These are phyloP conservation scores for Sclerodermus sp. DNA, from an alignment of 2,888 invertebrate species.

Conservation along the genomic window DNA sequence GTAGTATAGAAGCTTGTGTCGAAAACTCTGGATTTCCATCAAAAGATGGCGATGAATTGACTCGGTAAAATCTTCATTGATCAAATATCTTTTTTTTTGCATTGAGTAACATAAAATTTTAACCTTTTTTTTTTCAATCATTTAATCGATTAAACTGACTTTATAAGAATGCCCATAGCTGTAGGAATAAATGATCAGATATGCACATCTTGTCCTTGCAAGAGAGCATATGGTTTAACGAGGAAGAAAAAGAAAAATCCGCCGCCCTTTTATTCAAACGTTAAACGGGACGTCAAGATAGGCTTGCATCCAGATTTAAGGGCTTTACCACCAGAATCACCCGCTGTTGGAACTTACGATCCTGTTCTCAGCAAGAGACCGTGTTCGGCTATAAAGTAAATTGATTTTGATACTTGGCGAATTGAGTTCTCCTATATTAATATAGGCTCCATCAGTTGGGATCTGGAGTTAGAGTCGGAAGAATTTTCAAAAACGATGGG, in stretches of 20 bases:
- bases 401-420: not conserved
- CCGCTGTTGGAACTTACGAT: constrained; percentile 24
- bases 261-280: constrained; percentile 23
- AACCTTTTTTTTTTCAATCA: too few species aligned
- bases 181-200: too few species aligned
- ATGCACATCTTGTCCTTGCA: constrained; percentile 21
- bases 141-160: too few species aligned
- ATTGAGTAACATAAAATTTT: too few species aligned
- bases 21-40: too few species aligned
- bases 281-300: not conserved
- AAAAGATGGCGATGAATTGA: too few species aligned
- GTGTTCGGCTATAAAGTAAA: constrained; percentile 14
- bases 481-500: constrained; percentile 23
- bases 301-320: constrained; percentile 27
- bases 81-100: too few species aligned
- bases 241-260: constrained; percentile 14
- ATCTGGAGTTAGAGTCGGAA: constrained; percentile 14
- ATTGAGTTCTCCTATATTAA: too few species aligned
- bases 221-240: constrained; percentile 14
- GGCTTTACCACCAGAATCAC: not conserved
- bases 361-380: constrained; percentile 1
- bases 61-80: too few species aligned
- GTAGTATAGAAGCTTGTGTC: too few species aligned
- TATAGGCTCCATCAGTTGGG: constrained; percentile 24
- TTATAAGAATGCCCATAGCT: too few species aligned